Evolutionary conservation across 92 coral and sea anemone genomes (phyloP).

Genomic region (Porites cylindrica): DNA sequence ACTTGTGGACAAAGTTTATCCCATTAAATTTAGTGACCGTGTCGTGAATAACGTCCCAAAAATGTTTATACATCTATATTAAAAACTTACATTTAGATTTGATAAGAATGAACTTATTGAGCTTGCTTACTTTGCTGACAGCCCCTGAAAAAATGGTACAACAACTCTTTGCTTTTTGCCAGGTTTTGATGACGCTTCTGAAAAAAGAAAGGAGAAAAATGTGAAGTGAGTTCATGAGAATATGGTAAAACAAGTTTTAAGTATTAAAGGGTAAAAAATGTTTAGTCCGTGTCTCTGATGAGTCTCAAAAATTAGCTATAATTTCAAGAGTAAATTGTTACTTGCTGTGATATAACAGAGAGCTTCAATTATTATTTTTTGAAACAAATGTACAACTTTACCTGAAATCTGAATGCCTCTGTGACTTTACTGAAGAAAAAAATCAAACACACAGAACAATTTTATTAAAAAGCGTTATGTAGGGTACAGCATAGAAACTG

Average conservation of each 20-base stretch:
- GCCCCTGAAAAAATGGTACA: constrained; percentile 87
- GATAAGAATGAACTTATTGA: not conserved
- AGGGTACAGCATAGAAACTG: too few species aligned
- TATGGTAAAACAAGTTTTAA: too few species aligned
- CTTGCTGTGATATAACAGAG: not conserved
- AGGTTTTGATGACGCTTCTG: constrained; percentile 90
- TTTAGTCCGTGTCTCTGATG: too few species aligned
- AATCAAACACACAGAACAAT: not conserved
- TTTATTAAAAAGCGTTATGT: too few species aligned
- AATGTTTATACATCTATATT: too few species aligned
- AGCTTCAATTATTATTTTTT: not conserved
- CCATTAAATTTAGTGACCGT: too few species aligned
- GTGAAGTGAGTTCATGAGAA: too few species aligned
- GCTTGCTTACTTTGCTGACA: constrained; percentile 89
- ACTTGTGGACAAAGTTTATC: too few species aligned
- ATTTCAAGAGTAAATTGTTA: not conserved
- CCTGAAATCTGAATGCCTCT: constrained; percentile 96
- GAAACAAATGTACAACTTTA: constrained; percentile 10
- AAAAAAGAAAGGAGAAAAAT: not conserved
- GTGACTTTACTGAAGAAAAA: constrained; percentile 68
- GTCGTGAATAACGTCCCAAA: too few species aligned
- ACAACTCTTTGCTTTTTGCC: constrained; percentile 68
- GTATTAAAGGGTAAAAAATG: too few species aligned
- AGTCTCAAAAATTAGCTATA: too few species aligned
- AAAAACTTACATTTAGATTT: too few species aligned